A percentile compares a stretch with the other conserved stretches of the same genome.
Evolutionary conservation across 2,113 vertebrate species (phyloP).

Genomic region (Cathartes aura): DNA sequence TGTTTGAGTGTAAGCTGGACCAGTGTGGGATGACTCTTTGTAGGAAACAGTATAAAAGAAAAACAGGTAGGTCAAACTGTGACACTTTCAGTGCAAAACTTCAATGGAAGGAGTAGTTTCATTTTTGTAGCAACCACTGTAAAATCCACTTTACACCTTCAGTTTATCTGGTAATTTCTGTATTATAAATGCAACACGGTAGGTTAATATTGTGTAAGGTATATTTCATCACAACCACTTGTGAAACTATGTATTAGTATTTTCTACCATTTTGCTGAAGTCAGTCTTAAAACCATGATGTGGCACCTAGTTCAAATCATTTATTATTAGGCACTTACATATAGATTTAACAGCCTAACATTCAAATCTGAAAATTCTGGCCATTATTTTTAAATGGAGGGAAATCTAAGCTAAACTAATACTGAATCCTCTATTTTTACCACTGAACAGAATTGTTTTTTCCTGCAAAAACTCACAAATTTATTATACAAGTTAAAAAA

Average conservation of each 20-base stretch:
- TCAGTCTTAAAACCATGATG: background rate
- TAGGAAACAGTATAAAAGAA: constrained; percentile 52
- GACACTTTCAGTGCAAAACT: constrained; percentile 78
- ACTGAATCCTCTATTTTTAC: background rate
- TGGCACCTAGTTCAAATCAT: background rate
- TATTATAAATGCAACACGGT: constrained; percentile 1
- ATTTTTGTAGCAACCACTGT: constrained; percentile 68
- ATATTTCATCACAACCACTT: background rate
- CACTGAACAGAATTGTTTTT: background rate
- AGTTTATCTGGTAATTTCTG: constrained; percentile 65
- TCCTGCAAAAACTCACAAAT: background rate
- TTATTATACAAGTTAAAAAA: background rate
- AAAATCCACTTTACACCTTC: constrained; percentile 66
- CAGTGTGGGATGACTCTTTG: background rate
- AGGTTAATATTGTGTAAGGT: background rate
- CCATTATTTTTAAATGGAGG: background rate
- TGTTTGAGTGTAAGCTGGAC: constrained; percentile 13
- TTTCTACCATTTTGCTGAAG: background rate
- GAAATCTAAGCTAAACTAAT: background rate
- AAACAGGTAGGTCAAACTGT: constrained; percentile 63
- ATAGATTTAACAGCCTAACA: background rate
- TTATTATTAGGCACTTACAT: background rate
- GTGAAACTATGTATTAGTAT: constrained; percentile 29
- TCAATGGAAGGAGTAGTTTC: constrained; percentile 61
- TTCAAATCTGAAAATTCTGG: background rate